Evolutionary conservation across 2,113 vertebrate genomes (phyloP), one percentile per base, ranked within the genome.

Genomic region (Mustela lutreola): DNA sequence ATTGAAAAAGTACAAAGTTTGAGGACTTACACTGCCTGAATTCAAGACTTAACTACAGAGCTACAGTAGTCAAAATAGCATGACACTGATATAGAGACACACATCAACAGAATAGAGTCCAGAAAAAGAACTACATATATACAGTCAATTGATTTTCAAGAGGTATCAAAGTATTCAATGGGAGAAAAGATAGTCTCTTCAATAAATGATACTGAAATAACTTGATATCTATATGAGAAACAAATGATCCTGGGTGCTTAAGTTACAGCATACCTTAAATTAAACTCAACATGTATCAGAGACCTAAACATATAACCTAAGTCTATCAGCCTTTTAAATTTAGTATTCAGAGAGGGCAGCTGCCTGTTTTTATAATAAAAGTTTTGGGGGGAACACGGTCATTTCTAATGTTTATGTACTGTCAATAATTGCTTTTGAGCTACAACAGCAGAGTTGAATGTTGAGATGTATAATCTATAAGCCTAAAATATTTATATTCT

Each of bases 401-500:
- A 93, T 36, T 8, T 7, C 56, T 67, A 39, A 62, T 62, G 14
- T 45, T 90, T 90, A 58, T 39, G 58, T 67, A 89, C 53, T 93
- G 16, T 70, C 26, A 89, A 56, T 58, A 96, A 90, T 8, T 71
- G 70, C 18, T 95, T 95, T 79, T 95, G n/a, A 91, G 7, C 50
- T 85, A 94, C 11, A 87, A 67, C 0, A 92, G 45, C 36, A 84
- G 21, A 73, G 45, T 11, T 90, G 22, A 94, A 58, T 73, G 24
- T 45, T 92, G 36, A 85, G 11, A 26, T 56, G 48, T 80, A 53
- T 24, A 33, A 8, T 58, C 33, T 73, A 2, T 45, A 96, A 95
- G 21, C 50, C 60, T 92, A 79, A 95, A 95, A 89, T 88, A 97
- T n/a, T 95, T 73, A 88, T n/a, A 21, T 84, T 75, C 28, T 92